phyloP scores from a whole-genome alignment of 2,888 invertebrate species.

The Chloroclysta siterata region DNA sequence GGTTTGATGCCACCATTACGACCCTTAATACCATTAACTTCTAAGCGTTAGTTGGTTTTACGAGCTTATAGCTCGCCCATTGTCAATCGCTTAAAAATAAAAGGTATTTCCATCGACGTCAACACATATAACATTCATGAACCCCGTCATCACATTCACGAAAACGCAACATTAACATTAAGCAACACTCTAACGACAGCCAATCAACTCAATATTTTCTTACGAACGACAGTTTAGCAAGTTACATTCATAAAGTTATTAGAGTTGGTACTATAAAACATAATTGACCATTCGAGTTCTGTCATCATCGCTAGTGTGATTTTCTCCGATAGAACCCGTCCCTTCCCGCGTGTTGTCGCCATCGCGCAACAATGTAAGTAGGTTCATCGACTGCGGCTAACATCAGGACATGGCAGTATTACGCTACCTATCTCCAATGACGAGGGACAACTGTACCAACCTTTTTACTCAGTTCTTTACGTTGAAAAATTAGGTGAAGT shows the following conservation, averaged over 20 bases:
- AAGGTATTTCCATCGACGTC: not conserved
- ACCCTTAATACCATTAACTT: no score
- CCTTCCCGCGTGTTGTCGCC: not conserved
- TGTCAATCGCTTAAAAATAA: no score
- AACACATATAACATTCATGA: not conserved
- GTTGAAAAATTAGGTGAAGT: not conserved
- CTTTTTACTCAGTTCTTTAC: not conserved
- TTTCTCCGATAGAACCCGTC: not conserved
- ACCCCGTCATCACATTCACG: not conserved
- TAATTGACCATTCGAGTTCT: conserved; percentile 4
- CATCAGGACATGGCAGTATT: no score
- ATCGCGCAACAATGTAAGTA: not conserved
- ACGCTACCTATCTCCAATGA: no score
- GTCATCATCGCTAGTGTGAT: not conserved
- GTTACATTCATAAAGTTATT: conserved; percentile 1
- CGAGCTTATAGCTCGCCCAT: no score
- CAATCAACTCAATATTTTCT: not conserved
- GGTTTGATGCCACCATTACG: no score
- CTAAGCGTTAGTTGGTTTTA: no score
- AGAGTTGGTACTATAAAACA: not conserved
- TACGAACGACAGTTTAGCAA: not conserved
- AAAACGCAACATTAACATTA: not conserved
- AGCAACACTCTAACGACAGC: not conserved
- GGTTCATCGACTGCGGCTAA: no score
- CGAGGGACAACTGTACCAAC: no score